A percentile compares a stretch with the other conserved stretches of the same genome.
These are phyloP conservation scores for Pentalonia nigronervosa DNA, from an alignment of 1,140 invertebrate species.

Conservation along the genomic window DNA sequence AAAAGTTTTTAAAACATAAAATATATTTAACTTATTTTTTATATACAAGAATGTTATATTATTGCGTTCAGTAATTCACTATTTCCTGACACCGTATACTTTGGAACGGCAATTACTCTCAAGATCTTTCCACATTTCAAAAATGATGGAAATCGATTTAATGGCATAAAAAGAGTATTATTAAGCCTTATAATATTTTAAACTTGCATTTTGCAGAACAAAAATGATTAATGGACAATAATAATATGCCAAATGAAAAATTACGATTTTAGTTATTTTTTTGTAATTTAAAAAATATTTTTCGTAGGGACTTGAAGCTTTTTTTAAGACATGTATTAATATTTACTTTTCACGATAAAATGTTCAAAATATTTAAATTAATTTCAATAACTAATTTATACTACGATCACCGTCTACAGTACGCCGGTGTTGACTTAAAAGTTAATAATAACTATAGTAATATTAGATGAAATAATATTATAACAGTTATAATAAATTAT, in stretches of 20 bases:
- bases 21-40: not conserved
- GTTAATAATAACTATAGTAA: no score
- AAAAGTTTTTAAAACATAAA: constrained; percentile 6
- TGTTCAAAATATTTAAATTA: no score
- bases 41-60: not conserved
- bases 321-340: no score
- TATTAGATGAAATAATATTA: no score
- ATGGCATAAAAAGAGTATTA: not conserved
- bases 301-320: no score
- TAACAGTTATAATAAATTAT: no score
- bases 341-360: no score
- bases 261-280: no score
- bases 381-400: no score
- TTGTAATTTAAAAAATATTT: no score
- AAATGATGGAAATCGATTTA: constrained; percentile 25
- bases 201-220: not conserved
- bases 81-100: not conserved
- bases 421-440: no score
- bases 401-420: no score
- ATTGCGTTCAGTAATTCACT: constrained; percentile 24
- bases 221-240: not conserved
- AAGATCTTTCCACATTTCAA: not conserved
- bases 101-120: not conserved
- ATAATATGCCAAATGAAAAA: not conserved
- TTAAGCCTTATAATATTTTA: constrained; percentile 10